Evolutionary conservation across 2,113 vertebrate genomes (phyloP).

Genomic region (Mastomys natalensis): DNA sequence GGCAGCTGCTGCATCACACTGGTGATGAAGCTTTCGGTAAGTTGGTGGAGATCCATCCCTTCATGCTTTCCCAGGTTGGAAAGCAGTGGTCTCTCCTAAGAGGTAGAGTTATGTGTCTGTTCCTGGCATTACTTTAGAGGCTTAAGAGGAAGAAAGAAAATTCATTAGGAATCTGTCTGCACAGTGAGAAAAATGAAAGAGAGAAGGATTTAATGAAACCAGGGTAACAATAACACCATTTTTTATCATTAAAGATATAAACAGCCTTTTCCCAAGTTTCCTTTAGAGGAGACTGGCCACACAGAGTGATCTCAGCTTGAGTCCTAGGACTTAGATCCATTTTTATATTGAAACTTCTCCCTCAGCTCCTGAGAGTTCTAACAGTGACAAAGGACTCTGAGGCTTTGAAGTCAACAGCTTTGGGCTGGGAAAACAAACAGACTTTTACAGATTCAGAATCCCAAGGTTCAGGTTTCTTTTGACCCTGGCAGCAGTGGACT

Average conservation of each 20-base stretch:
- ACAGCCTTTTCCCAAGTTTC: conserved; percentile 10
- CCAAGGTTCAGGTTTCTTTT: conserved; percentile 61
- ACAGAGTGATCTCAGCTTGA: conserved; percentile 29
- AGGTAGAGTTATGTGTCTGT: background rate
- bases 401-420: conserved; percentile 38
- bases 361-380: background rate
- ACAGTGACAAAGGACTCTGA: conserved; percentile 34
- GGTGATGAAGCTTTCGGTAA: background rate
- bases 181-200: conserved; percentile 63
- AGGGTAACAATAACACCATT: conserved; percentile 57
- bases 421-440: conserved; percentile 71
- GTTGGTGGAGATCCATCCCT: background rate
- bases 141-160: conserved; percentile 64
- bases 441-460: conserved; percentile 41
- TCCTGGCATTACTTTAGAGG: conserved; percentile 56
- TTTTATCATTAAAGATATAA: conserved; percentile 68
- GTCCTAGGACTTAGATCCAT: background rate
- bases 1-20: background rate
- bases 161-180: conserved; percentile 55
- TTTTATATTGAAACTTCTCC: conserved; percentile 38
- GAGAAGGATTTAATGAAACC: conserved; percentile 66
- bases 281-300: background rate
- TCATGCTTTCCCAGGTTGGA: conserved; percentile 36
- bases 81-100: background rate
- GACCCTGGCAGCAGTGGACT: conserved; percentile 29